Evolutionary conservation across 2,113 vertebrate species (phyloP).

Genomic region (Bubalus kerabau): DNA sequence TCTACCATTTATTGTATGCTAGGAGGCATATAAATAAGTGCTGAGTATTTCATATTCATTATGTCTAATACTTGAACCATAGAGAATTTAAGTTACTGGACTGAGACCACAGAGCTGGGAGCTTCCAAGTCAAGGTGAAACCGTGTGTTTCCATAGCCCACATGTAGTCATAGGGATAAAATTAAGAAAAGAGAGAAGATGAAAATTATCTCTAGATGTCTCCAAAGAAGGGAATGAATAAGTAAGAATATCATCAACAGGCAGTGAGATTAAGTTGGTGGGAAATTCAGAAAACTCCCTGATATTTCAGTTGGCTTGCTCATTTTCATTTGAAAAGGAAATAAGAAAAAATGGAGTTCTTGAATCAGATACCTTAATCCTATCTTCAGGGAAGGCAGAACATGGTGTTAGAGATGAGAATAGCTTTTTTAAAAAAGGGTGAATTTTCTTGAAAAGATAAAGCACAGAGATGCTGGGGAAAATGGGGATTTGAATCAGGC

Average conservation of each 20-base stretch:
- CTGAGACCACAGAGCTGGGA: background rate
- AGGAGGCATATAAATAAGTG: background rate
- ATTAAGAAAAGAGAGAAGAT: background rate
- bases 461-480: background rate
- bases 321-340: slow-evolving; percentile 9
- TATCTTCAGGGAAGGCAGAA: background rate
- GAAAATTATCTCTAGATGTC: background rate
- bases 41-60: background rate
- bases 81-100: background rate
- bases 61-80: background rate
- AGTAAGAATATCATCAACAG: background rate
- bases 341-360: background rate
- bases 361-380: background rate
- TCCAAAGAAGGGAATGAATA: background rate
- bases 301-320: background rate
- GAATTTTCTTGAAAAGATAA: background rate
- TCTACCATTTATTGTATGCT: background rate
- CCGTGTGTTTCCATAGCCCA: background rate
- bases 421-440: background rate
- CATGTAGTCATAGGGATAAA: background rate
- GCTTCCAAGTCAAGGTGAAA: background rate
- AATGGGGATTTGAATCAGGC: background rate
- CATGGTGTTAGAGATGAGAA: background rate
- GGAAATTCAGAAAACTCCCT: background rate
- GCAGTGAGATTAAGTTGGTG: background rate